A percentile compares a stretch with the other conserved stretches of the same genome.
phyloP scores from a whole-genome alignment of 1,140 invertebrate species.

The Dryas iulia region DNA sequence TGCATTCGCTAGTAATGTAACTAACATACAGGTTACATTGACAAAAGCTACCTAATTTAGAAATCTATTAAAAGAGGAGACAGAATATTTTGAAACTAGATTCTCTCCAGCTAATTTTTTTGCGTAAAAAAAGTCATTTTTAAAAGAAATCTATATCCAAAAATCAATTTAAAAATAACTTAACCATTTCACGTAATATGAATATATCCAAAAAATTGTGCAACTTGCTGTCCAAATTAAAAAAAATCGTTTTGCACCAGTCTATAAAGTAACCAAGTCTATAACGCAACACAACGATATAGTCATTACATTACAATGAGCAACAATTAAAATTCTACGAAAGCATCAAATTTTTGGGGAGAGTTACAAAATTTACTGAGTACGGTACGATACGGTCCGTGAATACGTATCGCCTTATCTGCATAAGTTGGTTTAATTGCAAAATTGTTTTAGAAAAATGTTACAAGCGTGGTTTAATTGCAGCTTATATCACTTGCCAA shows the following conservation, averaged over 20 bases:
- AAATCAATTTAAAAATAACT: too few relatives aligned
- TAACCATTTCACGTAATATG: background rate
- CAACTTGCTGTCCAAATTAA: background rate
- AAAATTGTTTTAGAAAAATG: conserved; percentile 24
- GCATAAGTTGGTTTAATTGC: conserved; percentile 22
- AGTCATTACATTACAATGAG: conserved; percentile 1
- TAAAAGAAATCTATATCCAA: too few relatives aligned
- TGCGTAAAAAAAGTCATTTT: too few relatives aligned
- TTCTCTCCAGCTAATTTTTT: too few relatives aligned
- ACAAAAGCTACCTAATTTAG: too few relatives aligned
- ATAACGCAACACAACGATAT: background rate
- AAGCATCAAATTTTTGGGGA: conserved; percentile 11
- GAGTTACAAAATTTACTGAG: conserved; percentile 23
- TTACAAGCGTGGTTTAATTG: conserved; percentile 2
- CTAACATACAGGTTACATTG: too few relatives aligned
- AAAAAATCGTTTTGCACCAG: background rate
- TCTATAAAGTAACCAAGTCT: background rate
- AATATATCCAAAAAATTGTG: background rate
- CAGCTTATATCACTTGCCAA: conserved; percentile 12
- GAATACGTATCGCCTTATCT: conserved; percentile 25
- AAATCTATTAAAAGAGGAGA: too few relatives aligned
- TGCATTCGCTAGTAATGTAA: too few relatives aligned
- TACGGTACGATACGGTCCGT: conserved; percentile 19
- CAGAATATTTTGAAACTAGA: too few relatives aligned
- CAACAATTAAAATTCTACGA: conserved; percentile 23